Evolutionary conservation across 2,113 vertebrate species (phyloP).

Genomic region (Dolichotis patagonum): DNA sequence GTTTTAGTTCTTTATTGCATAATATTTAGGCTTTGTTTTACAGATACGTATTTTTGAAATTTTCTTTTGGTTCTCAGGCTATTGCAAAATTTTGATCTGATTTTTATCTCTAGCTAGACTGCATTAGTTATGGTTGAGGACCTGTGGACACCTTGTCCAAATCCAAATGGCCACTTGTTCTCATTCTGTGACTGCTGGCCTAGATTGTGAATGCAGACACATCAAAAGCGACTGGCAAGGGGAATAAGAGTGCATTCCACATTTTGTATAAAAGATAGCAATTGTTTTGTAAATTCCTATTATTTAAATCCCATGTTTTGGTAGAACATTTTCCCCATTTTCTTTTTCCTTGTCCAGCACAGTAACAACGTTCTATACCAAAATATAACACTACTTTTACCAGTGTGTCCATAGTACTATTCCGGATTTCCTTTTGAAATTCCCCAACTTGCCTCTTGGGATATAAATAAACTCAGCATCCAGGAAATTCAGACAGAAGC

Average conservation of each 20-base stretch:
- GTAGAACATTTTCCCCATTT: neutral
- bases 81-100: neutral
- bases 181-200: neutral
- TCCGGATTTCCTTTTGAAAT: neutral
- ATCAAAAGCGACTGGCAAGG: neutral
- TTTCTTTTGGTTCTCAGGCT: neutral
- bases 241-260: neutral
- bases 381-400: neutral
- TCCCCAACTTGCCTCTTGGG: neutral
- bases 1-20: neutral
- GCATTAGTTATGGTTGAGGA: neutral
- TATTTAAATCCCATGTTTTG: conserved; percentile 39
- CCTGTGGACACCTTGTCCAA: neutral
- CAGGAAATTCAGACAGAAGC: neutral
- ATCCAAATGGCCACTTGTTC: neutral
- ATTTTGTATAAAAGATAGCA: conserved; percentile 22
- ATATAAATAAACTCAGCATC: neutral
- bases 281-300: conserved; percentile 22
- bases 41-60: neutral
- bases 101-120: neutral
- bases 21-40: neutral
- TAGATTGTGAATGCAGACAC: neutral
- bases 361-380: conserved; percentile 13
- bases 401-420: neutral
- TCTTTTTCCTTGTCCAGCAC: neutral